phyloP scores from a whole-genome alignment of 2,888 invertebrate genomes.

The Caenorhabditis sp. region DNA sequence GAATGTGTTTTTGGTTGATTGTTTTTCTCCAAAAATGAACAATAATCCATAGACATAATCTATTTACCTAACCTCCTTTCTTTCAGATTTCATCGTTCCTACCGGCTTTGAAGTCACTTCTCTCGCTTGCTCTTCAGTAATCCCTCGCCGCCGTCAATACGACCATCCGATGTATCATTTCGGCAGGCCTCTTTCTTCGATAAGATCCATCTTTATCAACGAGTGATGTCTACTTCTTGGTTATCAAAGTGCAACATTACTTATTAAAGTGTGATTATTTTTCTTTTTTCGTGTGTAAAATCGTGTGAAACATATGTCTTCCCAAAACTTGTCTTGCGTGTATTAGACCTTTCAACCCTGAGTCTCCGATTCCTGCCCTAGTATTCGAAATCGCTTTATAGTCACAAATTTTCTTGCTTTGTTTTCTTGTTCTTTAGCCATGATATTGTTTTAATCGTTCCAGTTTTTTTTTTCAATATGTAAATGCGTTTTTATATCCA shows the following conservation, averaged over 20 bases:
- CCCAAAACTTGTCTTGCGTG: conserved; percentile 23
- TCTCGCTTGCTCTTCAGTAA: conserved; percentile 52
- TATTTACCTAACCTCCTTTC: conserved; percentile 24
- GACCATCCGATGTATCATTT: background rate
- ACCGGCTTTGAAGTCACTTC: conserved; percentile 59
- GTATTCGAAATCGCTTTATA: conserved; percentile 17
- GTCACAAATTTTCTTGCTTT: conserved; percentile 6
- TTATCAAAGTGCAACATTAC: background rate
- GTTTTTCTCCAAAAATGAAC: background rate
- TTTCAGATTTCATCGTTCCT: conserved; percentile 62
- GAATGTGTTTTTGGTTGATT: background rate
- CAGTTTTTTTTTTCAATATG: background rate
- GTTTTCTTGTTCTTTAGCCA: background rate
- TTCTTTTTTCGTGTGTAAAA: conserved; percentile 33
- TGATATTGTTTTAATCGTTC: background rate
- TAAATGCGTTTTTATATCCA: too few relatives aligned
- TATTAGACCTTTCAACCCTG: conserved; percentile 1
- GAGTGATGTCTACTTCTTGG: background rate
- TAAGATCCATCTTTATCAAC: background rate
- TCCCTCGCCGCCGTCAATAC: conserved; percentile 17
- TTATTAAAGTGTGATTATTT: background rate
- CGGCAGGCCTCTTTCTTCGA: background rate
- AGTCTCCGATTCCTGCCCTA: conserved; percentile 18
- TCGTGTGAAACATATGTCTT: conserved; percentile 15
- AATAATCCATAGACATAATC: background rate